Conservation (phyloP, 2,113 vertebrate genomes). For the Egretta garzetta region DNA sequence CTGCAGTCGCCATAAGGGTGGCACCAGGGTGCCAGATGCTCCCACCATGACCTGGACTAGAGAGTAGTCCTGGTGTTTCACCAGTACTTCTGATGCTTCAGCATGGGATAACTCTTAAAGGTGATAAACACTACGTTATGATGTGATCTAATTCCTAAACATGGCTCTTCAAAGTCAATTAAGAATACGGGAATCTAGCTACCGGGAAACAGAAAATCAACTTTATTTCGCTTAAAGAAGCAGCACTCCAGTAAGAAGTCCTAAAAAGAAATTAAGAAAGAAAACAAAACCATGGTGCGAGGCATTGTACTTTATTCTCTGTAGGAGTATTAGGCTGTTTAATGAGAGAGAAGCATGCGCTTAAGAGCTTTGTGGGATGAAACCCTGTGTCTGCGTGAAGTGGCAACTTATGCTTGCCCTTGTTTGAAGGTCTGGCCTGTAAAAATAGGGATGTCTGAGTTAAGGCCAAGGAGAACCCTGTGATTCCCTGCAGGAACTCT, state of each 20-base stretch:
- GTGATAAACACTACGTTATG: not conserved
- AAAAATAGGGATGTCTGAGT: not conserved
- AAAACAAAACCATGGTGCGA: not conserved
- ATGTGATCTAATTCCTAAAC: not conserved
- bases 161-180: not conserved
- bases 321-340: not conserved
- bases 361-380: not conserved
- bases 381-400: not conserved
- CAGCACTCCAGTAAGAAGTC: not conserved
- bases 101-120: not conserved
- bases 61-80: not conserved
- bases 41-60: fast-evolving
- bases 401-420: not conserved
- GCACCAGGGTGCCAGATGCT: not conserved
- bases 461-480: not conserved
- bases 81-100: not conserved
- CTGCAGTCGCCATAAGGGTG: not conserved
- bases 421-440: not conserved
- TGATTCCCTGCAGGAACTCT: not conserved
- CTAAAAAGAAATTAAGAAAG: not conserved
- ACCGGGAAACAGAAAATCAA: not conserved
- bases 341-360: not conserved
- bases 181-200: not conserved
- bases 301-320: not conserved
- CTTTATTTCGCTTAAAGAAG: not conserved